Percentiles rank a stretch among this genome's conserved stretches.
Conservation (phyloP, 2,797 vertebrate genomes). For the Hydrolagus colliei region DNA sequence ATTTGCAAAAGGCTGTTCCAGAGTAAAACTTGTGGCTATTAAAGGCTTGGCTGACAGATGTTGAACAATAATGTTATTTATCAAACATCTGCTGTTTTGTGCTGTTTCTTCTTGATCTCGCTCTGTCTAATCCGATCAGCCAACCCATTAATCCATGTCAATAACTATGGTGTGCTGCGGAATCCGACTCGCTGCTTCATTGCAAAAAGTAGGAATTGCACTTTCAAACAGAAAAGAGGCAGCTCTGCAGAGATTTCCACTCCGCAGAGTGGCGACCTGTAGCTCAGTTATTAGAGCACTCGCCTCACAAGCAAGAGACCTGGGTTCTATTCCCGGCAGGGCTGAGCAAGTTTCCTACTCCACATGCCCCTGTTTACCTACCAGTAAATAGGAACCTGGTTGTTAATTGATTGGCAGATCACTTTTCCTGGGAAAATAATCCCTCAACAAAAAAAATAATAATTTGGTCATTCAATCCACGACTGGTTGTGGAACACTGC, state of each 20-base stretch:
- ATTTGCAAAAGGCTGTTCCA: not conserved
- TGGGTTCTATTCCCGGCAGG: too few relatives aligned
- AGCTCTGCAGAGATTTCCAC: not conserved
- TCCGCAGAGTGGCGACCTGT: too few relatives aligned
- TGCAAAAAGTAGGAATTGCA: not conserved
- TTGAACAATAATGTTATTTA: not conserved
- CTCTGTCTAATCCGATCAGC: conserved; percentile 15
- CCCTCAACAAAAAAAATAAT: too few relatives aligned
- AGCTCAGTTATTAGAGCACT: too few relatives aligned
- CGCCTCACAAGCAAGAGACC: too few relatives aligned
- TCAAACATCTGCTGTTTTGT: conserved; percentile 20
- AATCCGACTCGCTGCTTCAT: not conserved
- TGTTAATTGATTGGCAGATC: too few relatives aligned
- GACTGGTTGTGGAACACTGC: too few relatives aligned
- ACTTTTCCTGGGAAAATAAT: too few relatives aligned
- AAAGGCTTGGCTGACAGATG: not conserved
- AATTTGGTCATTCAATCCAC: too few relatives aligned
- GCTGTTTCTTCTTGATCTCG: not conserved
- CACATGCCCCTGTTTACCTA: too few relatives aligned
- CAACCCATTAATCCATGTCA: conserved; percentile 4
- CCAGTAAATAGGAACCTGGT: too few relatives aligned
- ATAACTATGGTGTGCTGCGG: not conserved
- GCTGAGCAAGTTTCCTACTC: too few relatives aligned
- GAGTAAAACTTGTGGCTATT: conserved; percentile 1
- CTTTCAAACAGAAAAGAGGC: not conserved